A percentile compares a stretch with the other conserved stretches of the same genome.
phyloP scores from a whole-genome alignment of 2,113 vertebrate genomes.

The Percopsis transmontana region DNA sequence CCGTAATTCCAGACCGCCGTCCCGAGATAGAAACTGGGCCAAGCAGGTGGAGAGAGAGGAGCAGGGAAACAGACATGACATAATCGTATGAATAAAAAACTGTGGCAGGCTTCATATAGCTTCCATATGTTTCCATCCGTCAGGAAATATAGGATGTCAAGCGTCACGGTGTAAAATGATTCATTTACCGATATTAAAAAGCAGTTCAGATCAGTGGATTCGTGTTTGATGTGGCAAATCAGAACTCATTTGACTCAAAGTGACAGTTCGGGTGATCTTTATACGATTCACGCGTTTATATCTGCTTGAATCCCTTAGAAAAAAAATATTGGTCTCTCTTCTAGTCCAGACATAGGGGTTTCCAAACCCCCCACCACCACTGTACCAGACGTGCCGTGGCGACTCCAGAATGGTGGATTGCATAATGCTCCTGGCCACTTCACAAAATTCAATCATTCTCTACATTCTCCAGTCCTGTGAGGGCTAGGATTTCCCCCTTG shows the following conservation, averaged over 20 bases:
- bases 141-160: slow-evolving; percentile 72
- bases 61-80: slow-evolving; percentile 60
- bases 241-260: slow-evolving; percentile 48
- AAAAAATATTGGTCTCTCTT: slow-evolving; percentile 59
- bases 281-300: slow-evolving; percentile 52
- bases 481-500: slow-evolving; percentile 72
- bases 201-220: slow-evolving; percentile 34
- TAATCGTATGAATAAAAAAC: slow-evolving; percentile 60
- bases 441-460: slow-evolving; percentile 77
- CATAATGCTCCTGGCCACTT: slow-evolving; percentile 75
- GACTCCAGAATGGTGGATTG: slow-evolving; percentile 71
- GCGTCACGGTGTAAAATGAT: slow-evolving; percentile 65
- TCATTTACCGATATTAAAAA: slow-evolving; percentile 61
- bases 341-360: slow-evolving; percentile 69
- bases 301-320: slow-evolving; percentile 64
- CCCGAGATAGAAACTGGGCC: slow-evolving; percentile 29
- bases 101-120: slow-evolving; percentile 48
- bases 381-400: slow-evolving; percentile 72
- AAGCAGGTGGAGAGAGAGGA: slow-evolving; percentile 48
- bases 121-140: slow-evolving; percentile 63
- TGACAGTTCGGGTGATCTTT: slow-evolving; percentile 10
- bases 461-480: slow-evolving; percentile 72
- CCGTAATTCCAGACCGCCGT: slow-evolving; percentile 35
- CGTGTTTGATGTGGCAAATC: slow-evolving; percentile 59
- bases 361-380: slow-evolving; percentile 50